Evolutionary conservation across 2,113 vertebrate genomes (phyloP).

Genomic region (Engraulis encrasicolus): DNA sequence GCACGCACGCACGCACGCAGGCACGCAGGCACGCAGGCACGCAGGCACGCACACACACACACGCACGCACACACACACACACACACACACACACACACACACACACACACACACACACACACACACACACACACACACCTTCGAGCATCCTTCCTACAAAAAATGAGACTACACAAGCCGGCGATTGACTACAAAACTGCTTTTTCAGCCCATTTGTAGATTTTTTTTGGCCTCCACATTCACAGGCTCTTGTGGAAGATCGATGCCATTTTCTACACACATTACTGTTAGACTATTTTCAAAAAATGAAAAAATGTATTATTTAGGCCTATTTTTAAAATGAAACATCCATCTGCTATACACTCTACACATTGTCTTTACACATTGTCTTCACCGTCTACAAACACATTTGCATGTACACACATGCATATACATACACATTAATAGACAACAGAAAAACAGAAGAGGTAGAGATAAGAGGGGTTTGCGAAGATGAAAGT

Average conservation of each 20-base stretch:
- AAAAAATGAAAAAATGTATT: neutral
- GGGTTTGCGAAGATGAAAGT: neutral
- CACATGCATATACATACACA: neutral
- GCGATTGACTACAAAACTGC: neutral
- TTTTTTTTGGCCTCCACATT: neutral
- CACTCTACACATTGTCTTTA: too few species aligned
- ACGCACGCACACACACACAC: too few species aligned
- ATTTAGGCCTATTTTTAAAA: too few species aligned
- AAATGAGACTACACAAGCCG: neutral
- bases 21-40: too few species aligned
- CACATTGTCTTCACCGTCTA: too few species aligned
- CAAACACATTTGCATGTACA: neutral
- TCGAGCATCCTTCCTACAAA: too few species aligned
- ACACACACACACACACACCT: too few species aligned
- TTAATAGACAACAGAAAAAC: neutral
- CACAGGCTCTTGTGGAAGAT: neutral
- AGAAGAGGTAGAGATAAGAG: neutral
- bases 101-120: too few species aligned
- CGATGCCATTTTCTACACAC: neutral
- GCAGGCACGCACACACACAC: too few species aligned
- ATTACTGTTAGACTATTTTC: neutral
- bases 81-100: too few species aligned
- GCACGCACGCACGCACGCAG: too few species aligned
- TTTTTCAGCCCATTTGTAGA: neutral
- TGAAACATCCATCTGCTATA: neutral